Evolutionary conservation across 2,797 vertebrate genomes (phyloP).

Genomic region (Sebastes cheni): DNA sequence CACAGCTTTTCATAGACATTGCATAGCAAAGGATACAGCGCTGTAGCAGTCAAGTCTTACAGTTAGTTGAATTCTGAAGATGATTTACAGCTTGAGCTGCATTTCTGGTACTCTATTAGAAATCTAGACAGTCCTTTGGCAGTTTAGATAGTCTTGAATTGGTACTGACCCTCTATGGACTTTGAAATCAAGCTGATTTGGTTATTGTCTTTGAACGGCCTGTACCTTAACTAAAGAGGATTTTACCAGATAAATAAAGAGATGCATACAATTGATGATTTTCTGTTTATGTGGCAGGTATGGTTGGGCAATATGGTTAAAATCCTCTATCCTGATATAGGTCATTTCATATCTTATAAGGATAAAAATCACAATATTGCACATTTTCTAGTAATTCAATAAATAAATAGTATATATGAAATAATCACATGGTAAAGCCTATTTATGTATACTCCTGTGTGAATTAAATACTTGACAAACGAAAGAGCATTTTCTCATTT

Average conservation of each 20-base stretch:
- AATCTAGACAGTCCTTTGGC: background rate
- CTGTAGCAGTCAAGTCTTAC: background rate
- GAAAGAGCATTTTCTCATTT: too few species aligned
- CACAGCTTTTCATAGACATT: too few species aligned
- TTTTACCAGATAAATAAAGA: background rate
- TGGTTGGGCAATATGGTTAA: background rate
- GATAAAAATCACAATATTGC: too few species aligned
- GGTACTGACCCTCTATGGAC: background rate
- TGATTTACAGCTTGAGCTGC: background rate
- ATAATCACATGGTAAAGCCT: too few species aligned
- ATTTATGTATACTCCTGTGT: too few species aligned
- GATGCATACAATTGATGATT: accelerated
- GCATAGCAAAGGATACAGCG: too few species aligned
- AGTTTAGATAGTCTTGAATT: background rate
- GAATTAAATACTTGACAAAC: too few species aligned
- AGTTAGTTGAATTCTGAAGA: background rate
- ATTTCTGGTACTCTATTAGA: background rate
- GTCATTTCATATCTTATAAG: too few species aligned
- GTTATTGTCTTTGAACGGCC: too few species aligned
- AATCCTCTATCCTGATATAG: too few species aligned
- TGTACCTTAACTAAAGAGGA: background rate
- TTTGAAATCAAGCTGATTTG: background rate
- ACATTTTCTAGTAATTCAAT: too few species aligned
- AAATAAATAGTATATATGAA: too few species aligned
- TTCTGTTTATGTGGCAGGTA: background rate